Evolutionary conservation across 2,888 invertebrate species (phyloP), one percentile per base, ranked within the genome.

Genomic region (Periphyllus acericola): DNA sequence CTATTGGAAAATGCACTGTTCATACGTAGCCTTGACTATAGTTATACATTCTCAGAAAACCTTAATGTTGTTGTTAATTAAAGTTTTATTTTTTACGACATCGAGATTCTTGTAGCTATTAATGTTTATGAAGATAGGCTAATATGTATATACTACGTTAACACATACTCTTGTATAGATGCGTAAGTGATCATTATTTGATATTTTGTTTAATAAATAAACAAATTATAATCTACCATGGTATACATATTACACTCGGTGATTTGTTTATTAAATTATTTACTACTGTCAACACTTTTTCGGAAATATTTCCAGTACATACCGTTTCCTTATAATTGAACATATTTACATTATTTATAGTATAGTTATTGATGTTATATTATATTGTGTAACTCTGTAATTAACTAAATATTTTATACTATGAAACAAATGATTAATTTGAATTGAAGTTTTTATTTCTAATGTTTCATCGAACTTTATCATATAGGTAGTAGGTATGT

Each of bases 81-180:
- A 81, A 82, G 71, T 71, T 46, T 82, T 71, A 71, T 71, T 71
- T 71, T 82, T 72, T 82, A 71, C 46, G 71, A 82, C 82, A 52
- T 21, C 3, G 71, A 52, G 32, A 52, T 52, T 82, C 71, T 71
- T 71, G 52, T 82, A 82, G 46, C 52, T 46, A 71, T 82, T 82
- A 82, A 82, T 82, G 81, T 71, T 82, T 71, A 81, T 71, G 82
- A 71, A 82, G 46, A 82, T 71, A 32, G 32, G 72, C 46, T 81
- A 46, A 11, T 60, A 46, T 71, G 81, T 29, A n/a, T n/a, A n/a
- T n/a, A n/a, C n/a, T 40, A 46, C 34, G 32, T 19, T 74, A 25
- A 29, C 5, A 71, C 32, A n/a, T 68, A 68, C 29, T 68, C 2
- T 68, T 68, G n/a, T 68, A 29, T 29, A n/a, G n/a, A 11, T 68